phyloP scores from a whole-genome alignment of 2,888 invertebrate species.

The Caenorhabditis macrosperma region DNA sequence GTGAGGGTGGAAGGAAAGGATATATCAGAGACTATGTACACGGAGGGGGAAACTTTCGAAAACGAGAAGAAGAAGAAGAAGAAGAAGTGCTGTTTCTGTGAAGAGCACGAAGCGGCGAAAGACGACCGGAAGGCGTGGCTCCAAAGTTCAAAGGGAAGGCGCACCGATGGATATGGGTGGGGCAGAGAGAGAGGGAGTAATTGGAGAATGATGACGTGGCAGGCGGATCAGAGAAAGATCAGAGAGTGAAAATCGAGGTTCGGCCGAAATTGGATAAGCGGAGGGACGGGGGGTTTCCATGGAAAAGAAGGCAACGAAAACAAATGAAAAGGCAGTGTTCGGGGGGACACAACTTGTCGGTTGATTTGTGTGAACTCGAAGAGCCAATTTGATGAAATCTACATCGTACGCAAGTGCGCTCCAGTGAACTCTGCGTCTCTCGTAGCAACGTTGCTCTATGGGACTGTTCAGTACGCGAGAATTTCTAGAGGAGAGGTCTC shows the following conservation, averaged over 20 bases:
- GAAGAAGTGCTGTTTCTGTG: constrained; percentile 6
- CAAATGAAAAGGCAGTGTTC: no score
- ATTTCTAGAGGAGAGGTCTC: no score
- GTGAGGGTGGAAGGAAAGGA: not conserved
- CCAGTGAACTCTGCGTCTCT: no score
- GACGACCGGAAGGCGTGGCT: constrained; percentile 30
- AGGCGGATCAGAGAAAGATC: constrained; percentile 1
- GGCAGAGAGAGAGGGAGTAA: constrained; percentile 1
- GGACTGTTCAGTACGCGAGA: no score
- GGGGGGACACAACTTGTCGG: no score
- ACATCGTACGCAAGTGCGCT: no score
- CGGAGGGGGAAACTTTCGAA: not conserved
- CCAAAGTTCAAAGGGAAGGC: constrained; percentile 42
- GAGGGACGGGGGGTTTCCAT: no score
- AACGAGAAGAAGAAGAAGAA: not conserved
- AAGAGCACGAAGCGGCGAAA: constrained; percentile 2
- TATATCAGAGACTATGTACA: no score
- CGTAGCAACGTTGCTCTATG: no score
- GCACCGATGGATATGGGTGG: constrained; percentile 26
- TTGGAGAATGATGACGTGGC: constrained; percentile 12
- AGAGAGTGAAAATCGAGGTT: not conserved
- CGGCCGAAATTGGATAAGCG: not conserved
- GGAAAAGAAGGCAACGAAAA: no score
- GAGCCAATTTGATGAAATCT: no score
- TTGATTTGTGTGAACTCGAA: no score